These are phyloP conservation scores for Chrysocyon brachyurus DNA, from an alignment of 2,797 vertebrate genomes.

Conservation along the genomic window DNA sequence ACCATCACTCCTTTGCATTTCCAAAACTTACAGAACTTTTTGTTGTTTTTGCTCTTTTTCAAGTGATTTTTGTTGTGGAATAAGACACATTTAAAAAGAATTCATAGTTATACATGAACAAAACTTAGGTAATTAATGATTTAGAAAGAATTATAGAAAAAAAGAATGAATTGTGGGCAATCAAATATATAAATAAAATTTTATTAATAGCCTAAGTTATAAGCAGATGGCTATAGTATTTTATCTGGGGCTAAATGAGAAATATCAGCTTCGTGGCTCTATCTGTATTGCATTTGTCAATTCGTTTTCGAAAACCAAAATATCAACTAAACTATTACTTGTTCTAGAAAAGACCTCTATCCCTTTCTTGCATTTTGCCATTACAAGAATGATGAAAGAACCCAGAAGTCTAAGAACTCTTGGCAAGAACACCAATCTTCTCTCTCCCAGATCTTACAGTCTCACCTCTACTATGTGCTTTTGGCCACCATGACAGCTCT, in stretches of 20 bases:
- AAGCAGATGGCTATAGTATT: not conserved
- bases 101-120: not conserved
- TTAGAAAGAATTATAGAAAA: not conserved
- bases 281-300: not conserved
- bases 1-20: not conserved
- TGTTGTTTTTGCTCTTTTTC: not conserved
- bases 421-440: too few relatives aligned
- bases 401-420: not conserved
- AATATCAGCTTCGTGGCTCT: too few relatives aligned
- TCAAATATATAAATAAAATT: not conserved
- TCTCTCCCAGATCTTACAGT: not conserved
- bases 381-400: not conserved
- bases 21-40: not conserved
- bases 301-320: not conserved
- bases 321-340: not conserved
- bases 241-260: not conserved
- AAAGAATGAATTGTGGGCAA: not conserved
- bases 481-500: not conserved
- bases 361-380: not conserved
- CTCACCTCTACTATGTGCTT: not conserved
- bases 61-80: not conserved
- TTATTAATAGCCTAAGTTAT: not conserved
- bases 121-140: not conserved
- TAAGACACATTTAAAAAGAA: not conserved
- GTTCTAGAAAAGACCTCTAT: not conserved